phyloP scores from a whole-genome alignment of 2,797 vertebrate genomes.

The Hozukius guyotensis region DNA sequence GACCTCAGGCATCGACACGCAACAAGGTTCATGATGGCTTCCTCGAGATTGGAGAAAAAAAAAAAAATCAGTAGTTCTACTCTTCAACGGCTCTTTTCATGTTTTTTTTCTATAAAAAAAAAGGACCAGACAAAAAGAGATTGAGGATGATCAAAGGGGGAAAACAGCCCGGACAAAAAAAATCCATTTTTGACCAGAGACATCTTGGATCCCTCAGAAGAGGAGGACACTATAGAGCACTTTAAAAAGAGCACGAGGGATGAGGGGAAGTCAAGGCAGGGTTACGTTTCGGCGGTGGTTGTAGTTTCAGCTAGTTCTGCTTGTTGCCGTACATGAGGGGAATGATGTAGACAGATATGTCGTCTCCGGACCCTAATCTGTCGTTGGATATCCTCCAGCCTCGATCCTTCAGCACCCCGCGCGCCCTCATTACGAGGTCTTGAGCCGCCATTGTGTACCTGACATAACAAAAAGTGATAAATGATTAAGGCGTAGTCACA shows the following conservation, averaged over 20 bases:
- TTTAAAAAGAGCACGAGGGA: conserved; percentile 27
- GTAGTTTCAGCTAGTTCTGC: conserved; percentile 75
- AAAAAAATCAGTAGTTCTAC: background rate
- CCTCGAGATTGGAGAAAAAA: background rate
- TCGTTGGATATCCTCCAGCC: conserved; percentile 97
- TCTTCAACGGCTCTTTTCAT: conserved; percentile 13
- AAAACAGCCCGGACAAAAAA: background rate
- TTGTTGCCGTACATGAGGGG: conserved; percentile 91
- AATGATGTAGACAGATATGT: conserved; percentile 98
- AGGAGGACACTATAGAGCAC: conserved; percentile 50
- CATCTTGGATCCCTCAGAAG: conserved; percentile 7
- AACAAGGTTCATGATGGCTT: conserved; percentile 41
- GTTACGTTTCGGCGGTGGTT: background rate
- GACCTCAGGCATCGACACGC: background rate
- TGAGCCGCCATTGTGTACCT: conserved; percentile 98
- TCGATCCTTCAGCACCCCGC: conserved; percentile 93
- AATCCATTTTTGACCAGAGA: conserved; percentile 22
- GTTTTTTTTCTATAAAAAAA: conserved; percentile 30
- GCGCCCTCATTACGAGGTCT: conserved; percentile 95
- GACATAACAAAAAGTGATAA: conserved; percentile 12
- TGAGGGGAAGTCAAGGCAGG: conserved; percentile 20
- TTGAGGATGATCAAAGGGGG: conserved; percentile 10
- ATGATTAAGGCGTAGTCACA: background rate
- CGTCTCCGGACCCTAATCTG: conserved; percentile 94
- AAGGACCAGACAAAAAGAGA: background rate